Conservation (phyloP, 2,888 invertebrate genomes). For the Celastrina argiolus region DNA sequence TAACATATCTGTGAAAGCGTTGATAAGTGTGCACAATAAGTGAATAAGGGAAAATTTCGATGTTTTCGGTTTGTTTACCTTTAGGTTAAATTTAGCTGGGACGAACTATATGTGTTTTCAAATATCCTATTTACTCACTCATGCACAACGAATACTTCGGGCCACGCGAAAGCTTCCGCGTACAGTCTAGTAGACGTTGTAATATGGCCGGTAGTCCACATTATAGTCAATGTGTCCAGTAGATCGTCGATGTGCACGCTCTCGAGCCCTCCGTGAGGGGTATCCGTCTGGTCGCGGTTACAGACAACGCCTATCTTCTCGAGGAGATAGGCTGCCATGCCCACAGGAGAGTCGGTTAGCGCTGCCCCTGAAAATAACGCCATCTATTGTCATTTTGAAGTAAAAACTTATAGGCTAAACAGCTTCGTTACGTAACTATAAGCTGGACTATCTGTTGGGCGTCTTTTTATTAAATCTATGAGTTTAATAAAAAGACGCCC, state of each 20-base stretch:
- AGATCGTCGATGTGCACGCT: slow-evolving; percentile 83
- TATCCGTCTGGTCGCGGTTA: slow-evolving; percentile 75
- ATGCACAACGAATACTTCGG: slow-evolving; percentile 44
- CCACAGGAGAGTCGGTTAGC: slow-evolving; percentile 87
- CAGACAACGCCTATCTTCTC: slow-evolving; percentile 90
- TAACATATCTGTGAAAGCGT: no score
- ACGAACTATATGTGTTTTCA: no score
- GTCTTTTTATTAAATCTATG: no score
- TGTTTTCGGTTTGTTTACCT: no score
- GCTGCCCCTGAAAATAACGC: slow-evolving; percentile 77
- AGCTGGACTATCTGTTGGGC: no score
- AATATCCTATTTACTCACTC: slow-evolving; percentile 42
- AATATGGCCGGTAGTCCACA: slow-evolving; percentile 87
- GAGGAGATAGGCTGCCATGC: slow-evolving; percentile 90
- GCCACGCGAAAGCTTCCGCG: slow-evolving; percentile 74
- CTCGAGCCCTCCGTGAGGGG: slow-evolving; percentile 82
- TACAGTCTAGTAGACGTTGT: slow-evolving; percentile 87
- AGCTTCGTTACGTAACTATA: no score
- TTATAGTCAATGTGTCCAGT: slow-evolving; percentile 89
- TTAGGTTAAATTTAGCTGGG: no score
- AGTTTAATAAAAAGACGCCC: no score
- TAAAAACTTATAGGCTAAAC: no score
- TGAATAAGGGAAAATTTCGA: no score
- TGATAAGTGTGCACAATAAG: no score
- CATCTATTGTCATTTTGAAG: no score